Percentiles rank a stretch among this genome's conserved stretches.
phyloP scores from a whole-genome alignment of 1,140 invertebrate genomes.

The Calephelis virginiensis region DNA sequence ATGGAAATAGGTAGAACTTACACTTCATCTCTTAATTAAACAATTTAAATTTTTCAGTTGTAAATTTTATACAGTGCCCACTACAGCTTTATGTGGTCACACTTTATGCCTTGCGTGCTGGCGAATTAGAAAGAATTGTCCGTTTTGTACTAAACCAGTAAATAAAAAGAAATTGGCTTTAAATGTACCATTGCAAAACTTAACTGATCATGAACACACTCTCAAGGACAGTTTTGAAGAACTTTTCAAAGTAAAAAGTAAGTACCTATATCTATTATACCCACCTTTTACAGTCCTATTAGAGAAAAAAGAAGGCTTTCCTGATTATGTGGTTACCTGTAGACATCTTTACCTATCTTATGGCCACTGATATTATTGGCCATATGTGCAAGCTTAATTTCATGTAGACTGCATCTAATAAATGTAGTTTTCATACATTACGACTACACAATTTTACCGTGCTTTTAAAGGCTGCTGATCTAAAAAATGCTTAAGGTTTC shows the following conservation, averaged over 20 bases:
- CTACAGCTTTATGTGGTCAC: slow-evolving; percentile 58
- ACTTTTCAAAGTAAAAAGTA: slow-evolving; percentile 55
- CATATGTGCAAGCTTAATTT: too few relatives aligned
- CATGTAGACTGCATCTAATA: too few relatives aligned
- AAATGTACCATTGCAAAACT: slow-evolving; percentile 46
- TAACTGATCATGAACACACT: slow-evolving; percentile 46
- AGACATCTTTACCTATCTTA: too few relatives aligned
- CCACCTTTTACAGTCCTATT: too few relatives aligned
- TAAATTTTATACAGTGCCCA: slow-evolving; percentile 53
- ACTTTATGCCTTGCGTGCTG: slow-evolving; percentile 59
- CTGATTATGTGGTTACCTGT: too few relatives aligned
- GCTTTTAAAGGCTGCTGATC: not conserved
- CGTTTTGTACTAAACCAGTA: slow-evolving; percentile 39
- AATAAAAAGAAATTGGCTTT: slow-evolving; percentile 43
- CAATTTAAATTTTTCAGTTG: slow-evolving; percentile 45
- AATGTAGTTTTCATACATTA: too few relatives aligned
- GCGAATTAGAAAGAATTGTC: slow-evolving; percentile 43
- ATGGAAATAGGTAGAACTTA: too few relatives aligned
- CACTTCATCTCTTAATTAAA: not conserved
- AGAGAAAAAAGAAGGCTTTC: too few relatives aligned
- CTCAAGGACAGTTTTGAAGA: slow-evolving; percentile 47
- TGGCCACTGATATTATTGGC: not conserved
- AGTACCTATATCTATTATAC: slow-evolving; percentile 25
- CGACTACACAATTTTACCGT: too few relatives aligned
- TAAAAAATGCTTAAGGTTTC: too few relatives aligned